Percentiles rank a stretch among this genome's conserved stretches.
These are phyloP conservation scores for Pipistrellus kuhlii DNA, from an alignment of 2,797 vertebrate genomes.

Conservation along the genomic window DNA sequence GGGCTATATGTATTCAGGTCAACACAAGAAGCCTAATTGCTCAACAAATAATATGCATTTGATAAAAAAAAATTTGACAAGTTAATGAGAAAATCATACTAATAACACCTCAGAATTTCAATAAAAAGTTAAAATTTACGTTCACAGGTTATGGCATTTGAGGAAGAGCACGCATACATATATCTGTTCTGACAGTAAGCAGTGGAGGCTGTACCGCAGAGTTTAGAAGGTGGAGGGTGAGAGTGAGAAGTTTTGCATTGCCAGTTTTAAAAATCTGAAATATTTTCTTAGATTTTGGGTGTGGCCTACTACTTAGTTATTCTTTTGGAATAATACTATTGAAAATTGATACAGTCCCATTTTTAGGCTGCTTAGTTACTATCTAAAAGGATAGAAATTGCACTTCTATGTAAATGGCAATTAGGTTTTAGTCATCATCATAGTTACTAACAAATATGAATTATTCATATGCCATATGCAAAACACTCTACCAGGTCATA, in stretches of 20 bases:
- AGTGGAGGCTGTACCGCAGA: background rate
- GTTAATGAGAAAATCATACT: conserved; percentile 59
- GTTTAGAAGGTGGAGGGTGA: background rate
- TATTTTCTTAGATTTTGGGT: background rate
- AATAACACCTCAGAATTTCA: conserved; percentile 22
- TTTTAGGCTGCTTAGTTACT: background rate
- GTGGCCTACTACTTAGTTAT: background rate
- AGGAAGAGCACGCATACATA: background rate
- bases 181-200: background rate
- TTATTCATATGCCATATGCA: background rate
- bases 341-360: background rate
- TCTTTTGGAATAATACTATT: conserved; percentile 3
- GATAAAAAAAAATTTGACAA: conserved; percentile 53
- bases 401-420: background rate
- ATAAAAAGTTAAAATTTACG: conserved; percentile 41
- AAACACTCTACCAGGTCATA: background rate
- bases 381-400: background rate
- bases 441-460: background rate
- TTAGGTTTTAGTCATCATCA: background rate
- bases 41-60: conserved; percentile 67
- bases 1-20: conserved; percentile 41
- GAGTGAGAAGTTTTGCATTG: background rate
- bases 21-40: conserved; percentile 61
- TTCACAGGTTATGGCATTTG: conserved; percentile 13
- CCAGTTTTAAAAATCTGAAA: background rate